Base-by-base conservation (phyloP, 2,113 vertebrate genomes). In the Pica pica region DNA sequence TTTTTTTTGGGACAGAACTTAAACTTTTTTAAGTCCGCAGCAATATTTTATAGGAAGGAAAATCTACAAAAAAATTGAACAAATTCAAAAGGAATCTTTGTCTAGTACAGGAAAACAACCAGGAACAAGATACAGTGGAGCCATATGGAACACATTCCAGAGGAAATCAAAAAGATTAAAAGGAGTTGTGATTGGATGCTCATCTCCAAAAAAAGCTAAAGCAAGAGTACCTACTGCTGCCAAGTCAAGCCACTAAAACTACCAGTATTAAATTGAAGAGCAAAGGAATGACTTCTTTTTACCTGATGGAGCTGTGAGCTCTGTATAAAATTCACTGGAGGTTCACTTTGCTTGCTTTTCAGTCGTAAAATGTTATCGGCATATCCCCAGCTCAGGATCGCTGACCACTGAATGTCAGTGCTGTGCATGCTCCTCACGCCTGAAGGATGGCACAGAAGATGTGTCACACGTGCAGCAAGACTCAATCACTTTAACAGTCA, bases 381-480 rank as follows among this genome's bases (percentile, higher is more conserved):
- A 31, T 99, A 99, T 7, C 99, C 99, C 99, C 99, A 99, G 97
- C 99, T 99, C 95, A 99, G 97, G 96, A 99, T 99, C 23, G 99
- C 99, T 4, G 99, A 99, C 99, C 99, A 99, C 98, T 99, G 99
- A 95, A 99, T 99, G 95, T 99, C 99, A 3, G 99, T 99, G 37
- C 98, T 99, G 97, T 99, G 99, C 99, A 99, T 99, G 97, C 99
- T 99, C 94, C 99, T 98, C 77, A 99, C 99, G 46, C 99, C 99
- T 99, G 71, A 30, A 61, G 33, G 50, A 41, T 84, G 73, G 57
- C 63, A 90, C 53, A 17, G 1, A 30, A 55, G 12, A 50, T 4
- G 35, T 39, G 20, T 82, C 68, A 89, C 4, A 11, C 5, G 27
- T 5, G 7, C 50, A 75, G 55, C 27, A 37, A 20, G 26, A 47